Percentiles rank a stretch among this genome's conserved stretches.
These are phyloP conservation scores for Cyprinella venusta DNA, from an alignment of 2,797 vertebrate genomes.

Conservation along the genomic window DNA sequence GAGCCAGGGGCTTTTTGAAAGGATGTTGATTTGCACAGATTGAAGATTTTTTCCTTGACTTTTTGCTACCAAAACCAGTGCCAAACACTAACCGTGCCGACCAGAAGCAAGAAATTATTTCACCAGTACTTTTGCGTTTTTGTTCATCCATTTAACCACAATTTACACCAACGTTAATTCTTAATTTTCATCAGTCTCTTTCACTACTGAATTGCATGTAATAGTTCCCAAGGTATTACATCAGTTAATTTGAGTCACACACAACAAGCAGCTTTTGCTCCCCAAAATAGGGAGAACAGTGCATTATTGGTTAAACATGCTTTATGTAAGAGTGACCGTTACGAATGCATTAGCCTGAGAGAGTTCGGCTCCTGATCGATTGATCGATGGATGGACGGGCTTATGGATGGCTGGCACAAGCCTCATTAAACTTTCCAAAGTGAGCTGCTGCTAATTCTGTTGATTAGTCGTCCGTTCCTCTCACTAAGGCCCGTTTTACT, in stretches of 20 bases:
- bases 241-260: slow-evolving; percentile 20
- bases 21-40: slow-evolving; percentile 55
- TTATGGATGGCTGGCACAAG: slow-evolving; percentile 52
- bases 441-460: slow-evolving; percentile 67
- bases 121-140: slow-evolving; percentile 24
- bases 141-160: slow-evolving; percentile 16
- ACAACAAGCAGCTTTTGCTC: slow-evolving; percentile 59
- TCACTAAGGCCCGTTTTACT: slow-evolving; percentile 32
- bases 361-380: slow-evolving; percentile 43
- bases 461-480: slow-evolving; percentile 54
- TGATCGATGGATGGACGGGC: slow-evolving; percentile 63
- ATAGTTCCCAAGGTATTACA: not conserved
- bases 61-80: slow-evolving; percentile 70
- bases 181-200: slow-evolving; percentile 37
- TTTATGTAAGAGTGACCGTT: slow-evolving; percentile 67
- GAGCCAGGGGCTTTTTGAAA: slow-evolving; percentile 35
- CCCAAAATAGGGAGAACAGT: slow-evolving; percentile 60
- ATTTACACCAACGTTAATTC: not conserved
- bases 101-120: slow-evolving; percentile 63
- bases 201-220: slow-evolving; percentile 9
- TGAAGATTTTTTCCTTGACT: slow-evolving; percentile 50
- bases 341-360: slow-evolving; percentile 52
- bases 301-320: slow-evolving; percentile 78
- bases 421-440: slow-evolving; percentile 61
- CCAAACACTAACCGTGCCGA: slow-evolving; percentile 73